Evolutionary conservation across 2,888 invertebrate genomes (phyloP).

Genomic region (Rhagonycha fulva): DNA sequence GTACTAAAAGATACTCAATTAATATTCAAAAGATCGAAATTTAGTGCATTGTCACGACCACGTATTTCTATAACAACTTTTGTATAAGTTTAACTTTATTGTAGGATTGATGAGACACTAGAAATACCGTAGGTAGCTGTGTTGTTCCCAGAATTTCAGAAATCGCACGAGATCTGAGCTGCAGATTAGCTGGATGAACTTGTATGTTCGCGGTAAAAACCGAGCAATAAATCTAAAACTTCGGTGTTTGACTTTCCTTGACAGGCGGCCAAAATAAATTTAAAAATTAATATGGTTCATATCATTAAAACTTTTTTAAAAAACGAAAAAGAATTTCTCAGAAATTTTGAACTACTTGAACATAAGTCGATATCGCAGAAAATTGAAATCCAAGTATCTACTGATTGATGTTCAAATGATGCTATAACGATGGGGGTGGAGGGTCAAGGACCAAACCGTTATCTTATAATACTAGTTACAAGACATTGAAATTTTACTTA

Average conservation of each 20-base stretch:
- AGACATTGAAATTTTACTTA: no score
- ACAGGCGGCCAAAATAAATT: background rate
- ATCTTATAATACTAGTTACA: background rate
- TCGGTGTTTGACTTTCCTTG: background rate
- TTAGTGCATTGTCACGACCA: background rate
- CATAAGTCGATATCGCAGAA: background rate
- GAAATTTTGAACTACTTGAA: background rate
- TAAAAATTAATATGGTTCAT: background rate
- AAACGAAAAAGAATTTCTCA: background rate
- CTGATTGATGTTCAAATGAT: no score
- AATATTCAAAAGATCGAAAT: background rate
- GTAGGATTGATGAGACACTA: background rate
- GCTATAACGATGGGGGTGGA: background rate
- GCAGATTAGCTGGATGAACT: background rate
- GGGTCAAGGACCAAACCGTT: background rate
- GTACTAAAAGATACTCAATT: background rate
- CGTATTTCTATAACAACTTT: background rate
- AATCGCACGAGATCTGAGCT: background rate
- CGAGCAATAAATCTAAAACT: background rate
- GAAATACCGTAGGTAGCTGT: background rate
- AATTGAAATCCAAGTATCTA: no score
- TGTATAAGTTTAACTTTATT: background rate
- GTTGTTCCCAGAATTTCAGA: background rate
- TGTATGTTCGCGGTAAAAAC: background rate
- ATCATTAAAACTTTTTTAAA: background rate